Evolutionary conservation across 1,140 invertebrate genomes (phyloP).

Genomic region (Helicoverpa zea): DNA sequence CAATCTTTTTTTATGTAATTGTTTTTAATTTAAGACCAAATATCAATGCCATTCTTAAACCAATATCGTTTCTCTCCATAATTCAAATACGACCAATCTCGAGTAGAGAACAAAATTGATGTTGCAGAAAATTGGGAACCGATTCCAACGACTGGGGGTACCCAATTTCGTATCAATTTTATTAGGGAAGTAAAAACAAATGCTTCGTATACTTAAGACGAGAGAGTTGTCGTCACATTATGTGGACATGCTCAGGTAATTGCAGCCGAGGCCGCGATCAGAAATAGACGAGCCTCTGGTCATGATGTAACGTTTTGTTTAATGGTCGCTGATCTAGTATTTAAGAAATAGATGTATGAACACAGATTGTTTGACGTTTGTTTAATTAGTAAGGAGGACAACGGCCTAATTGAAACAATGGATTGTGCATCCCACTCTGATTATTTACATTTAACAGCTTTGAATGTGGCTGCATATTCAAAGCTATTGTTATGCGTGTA

Average conservation of each 20-base stretch:
- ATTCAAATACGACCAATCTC: not conserved
- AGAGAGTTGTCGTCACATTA: constrained; percentile 45
- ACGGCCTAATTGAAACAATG: constrained; percentile 25
- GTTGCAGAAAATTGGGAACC: constrained; percentile 33
- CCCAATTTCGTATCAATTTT: constrained; percentile 18
- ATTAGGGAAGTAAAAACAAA: constrained; percentile 29
- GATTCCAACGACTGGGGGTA: not conserved
- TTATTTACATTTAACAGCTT: constrained; percentile 8
- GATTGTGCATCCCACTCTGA: not conserved
- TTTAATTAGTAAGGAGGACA: constrained; percentile 24
- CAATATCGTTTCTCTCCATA: not conserved
- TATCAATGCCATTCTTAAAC: not conserved
- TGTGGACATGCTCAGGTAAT: constrained; percentile 42
- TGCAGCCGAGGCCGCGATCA: constrained; percentile 28
- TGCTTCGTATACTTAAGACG: not conserved
- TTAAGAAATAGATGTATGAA: constrained; percentile 26
- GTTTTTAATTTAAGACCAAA: not conserved
- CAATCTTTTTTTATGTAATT: not conserved
- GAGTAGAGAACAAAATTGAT: constrained; percentile 27
- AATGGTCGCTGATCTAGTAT: constrained; percentile 31
- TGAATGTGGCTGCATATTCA: not conserved
- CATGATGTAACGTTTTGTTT: constrained; percentile 42
- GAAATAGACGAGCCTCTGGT: constrained; percentile 36
- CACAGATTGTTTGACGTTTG: constrained; percentile 19
- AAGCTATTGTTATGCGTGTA: not conserved